Evolutionary conservation across 1,140 invertebrate genomes (phyloP), one percentile per base, ranked within the genome.

Genomic region (Halyomorpha halys): DNA sequence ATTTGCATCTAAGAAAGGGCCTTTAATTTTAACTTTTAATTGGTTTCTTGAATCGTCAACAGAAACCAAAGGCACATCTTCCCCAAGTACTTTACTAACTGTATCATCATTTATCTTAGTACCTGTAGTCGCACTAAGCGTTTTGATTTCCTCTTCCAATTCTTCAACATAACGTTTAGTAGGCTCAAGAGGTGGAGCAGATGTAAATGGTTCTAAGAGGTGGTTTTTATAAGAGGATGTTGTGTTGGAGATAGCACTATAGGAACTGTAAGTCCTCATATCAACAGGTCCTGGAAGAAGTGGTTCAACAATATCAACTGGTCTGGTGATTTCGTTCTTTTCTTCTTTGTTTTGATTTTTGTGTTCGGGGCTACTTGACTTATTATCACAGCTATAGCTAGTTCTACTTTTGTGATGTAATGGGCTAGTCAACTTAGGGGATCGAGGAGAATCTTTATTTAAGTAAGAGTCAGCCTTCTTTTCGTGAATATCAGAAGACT

Each of bases 11-110:
- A 86, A 74, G 70, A 91, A 89, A 0, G 90, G 90, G 14, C 90
- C 90, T 74, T 93, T 93, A 66, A 93, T 93, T 74, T 94, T 94
- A 0, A 94, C 85, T 73, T 93, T 93, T 1, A 93, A 73, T 70
- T 91, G 89, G 75, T 91, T 91, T 18, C 88, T 76, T 0, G 87
- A 85, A 73, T 87, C 88, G 49, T 60, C 21, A 60, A 23, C 63
- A 44, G 73, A 73, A 65, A 73, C 80, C 13, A 73, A 72, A 27
- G 78, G 75, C 9, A 54, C 14, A 14, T 23, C 8, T 44, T 66
- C 53, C 23, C 67, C 54, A 63, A 66, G 15, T 71, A 72, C 56
- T 73, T 70, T 64, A 65, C 16, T 63, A 27, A 62, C 61, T 9
- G 65, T 18, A 18, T 72, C 73, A 5, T 73, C 72, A 61, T 77